A percentile compares a stretch with the other conserved stretches of the same genome.
Evolutionary conservation across 2,113 vertebrate genomes (phyloP).

Genomic region (Mastomys natalensis): DNA sequence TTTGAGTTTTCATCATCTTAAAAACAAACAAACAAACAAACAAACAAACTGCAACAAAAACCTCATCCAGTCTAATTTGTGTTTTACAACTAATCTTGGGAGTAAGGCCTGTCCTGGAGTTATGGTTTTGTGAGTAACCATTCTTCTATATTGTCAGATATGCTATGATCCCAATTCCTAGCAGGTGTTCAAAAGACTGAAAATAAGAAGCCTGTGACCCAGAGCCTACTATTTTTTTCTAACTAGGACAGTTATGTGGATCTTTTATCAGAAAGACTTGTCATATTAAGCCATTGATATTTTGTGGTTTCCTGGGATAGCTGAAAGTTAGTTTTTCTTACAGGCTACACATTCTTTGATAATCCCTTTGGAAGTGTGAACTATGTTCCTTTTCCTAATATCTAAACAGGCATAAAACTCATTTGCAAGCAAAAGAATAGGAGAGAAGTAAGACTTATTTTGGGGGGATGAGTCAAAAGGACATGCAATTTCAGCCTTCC

Average conservation of each 20-base stretch:
- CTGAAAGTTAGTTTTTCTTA: background rate
- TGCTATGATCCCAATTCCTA: background rate
- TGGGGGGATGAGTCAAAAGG: background rate
- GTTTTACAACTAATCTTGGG: background rate
- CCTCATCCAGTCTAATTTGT: background rate
- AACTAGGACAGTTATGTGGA: background rate
- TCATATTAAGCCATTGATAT: background rate
- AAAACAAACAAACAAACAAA: background rate
- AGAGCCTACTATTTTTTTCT: conserved; percentile 23
- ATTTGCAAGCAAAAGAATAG: background rate
- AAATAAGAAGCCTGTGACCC: background rate
- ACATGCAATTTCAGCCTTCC: background rate
- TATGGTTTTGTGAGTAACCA: background rate
- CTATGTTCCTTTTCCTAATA: background rate
- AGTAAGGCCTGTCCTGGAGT: background rate
- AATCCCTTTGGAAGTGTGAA: background rate
- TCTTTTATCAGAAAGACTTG: background rate
- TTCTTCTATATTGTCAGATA: background rate
- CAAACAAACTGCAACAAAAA: too few species aligned
- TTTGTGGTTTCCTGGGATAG: background rate
- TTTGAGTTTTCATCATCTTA: background rate
- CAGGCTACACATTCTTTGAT: background rate
- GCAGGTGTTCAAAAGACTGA: background rate
- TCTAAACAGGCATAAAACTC: background rate
- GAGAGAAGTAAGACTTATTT: background rate